Conservation (phyloP, 1,140 invertebrate genomes). For the Papilio glaucus region DNA sequence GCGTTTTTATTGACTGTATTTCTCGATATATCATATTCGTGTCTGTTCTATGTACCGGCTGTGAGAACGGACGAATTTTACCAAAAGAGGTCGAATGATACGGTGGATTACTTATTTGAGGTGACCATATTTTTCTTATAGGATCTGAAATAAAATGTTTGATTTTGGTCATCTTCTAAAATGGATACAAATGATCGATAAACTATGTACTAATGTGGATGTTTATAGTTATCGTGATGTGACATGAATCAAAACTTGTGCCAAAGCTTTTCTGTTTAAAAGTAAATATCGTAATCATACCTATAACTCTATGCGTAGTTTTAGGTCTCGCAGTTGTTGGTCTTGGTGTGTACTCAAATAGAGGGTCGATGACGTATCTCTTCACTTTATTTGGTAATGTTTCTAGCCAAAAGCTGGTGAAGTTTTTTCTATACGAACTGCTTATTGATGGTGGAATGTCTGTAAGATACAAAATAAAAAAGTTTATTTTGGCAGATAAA, state of each 20-base stretch:
- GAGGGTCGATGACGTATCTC: conserved; percentile 63
- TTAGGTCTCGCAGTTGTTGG: conserved; percentile 60
- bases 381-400: conserved; percentile 85
- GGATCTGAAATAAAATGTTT: conserved; percentile 55
- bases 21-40: conserved; percentile 68
- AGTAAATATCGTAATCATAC: conserved; percentile 36
- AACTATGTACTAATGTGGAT: no score
- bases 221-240: no score
- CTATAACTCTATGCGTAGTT: conserved; percentile 52
- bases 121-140: conserved; percentile 58
- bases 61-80: conserved; percentile 61
- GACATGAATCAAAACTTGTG: no score
- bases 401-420: conserved; percentile 90
- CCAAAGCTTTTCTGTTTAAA: no score
- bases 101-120: conserved; percentile 53
- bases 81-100: conserved; percentile 64
- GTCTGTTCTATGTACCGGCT: conserved; percentile 56
- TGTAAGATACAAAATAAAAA: conserved; percentile 61
- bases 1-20: conserved; percentile 74
- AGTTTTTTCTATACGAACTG: conserved; percentile 85
- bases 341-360: conserved; percentile 63
- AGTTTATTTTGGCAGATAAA: no score
- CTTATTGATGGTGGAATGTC: conserved; percentile 87
- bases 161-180: background rate
- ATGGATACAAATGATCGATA: no score